phyloP scores from a whole-genome alignment of 2,888 invertebrate genomes.

The Dryococelus australis region DNA sequence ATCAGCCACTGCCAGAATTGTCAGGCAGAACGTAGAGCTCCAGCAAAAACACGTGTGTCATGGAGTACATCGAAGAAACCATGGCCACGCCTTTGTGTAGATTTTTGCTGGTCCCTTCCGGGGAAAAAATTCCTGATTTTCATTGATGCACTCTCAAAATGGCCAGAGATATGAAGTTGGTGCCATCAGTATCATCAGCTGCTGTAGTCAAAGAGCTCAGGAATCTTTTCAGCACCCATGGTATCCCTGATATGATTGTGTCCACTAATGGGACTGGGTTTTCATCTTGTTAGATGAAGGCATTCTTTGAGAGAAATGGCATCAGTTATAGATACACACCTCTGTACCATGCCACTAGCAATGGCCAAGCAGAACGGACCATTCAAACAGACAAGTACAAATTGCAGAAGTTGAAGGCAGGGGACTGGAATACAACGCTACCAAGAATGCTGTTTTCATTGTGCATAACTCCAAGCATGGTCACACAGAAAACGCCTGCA shows the following conservation, averaged over 20 bases:
- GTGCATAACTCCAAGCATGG: background rate
- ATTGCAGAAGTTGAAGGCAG: background rate
- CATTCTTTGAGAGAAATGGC: background rate
- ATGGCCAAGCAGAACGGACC: background rate
- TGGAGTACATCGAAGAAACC: background rate
- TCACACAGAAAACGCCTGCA: background rate
- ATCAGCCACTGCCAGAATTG: background rate
- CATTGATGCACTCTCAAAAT: background rate
- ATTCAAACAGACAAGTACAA: background rate
- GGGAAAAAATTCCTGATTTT: background rate
- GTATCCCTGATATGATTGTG: too few species aligned
- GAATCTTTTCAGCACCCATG: too few species aligned
- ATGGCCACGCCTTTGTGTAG: background rate
- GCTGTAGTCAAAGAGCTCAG: background rate
- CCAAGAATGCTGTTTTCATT: background rate
- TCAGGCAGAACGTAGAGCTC: background rate
- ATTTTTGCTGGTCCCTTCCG: background rate
- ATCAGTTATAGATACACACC: background rate
- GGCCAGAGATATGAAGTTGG: background rate
- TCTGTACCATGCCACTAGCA: background rate
- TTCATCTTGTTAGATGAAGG: background rate
- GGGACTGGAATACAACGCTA: background rate
- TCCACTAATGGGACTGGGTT: background rate
- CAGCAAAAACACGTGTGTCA: background rate
- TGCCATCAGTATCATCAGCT: background rate